Evolutionary conservation across 37 sponge, comb jelly and placozoan species (phyloP), one percentile per base, ranked within the genome.

Genomic region (Bolinopsis microptera): DNA sequence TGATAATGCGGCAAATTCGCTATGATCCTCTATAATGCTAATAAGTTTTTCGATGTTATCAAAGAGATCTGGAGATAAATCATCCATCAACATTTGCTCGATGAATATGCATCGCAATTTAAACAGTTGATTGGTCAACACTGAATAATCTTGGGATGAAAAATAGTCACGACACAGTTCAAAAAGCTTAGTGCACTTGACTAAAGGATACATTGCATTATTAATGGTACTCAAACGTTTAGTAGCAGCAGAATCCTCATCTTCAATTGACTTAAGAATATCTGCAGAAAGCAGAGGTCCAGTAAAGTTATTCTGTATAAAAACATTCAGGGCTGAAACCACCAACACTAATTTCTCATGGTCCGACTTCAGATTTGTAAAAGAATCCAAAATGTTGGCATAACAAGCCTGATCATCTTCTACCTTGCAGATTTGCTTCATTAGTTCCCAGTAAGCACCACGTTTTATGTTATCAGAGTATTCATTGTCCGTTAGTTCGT

Each of bases 221-320:
- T 86, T 86, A 5, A 41, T 9, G 26, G 90, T 39, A 40, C 90
- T 86, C 2, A 21, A 9, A 21, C 25, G 48, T 40, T 9, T 22
- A 18, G 28, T 5, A 1, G 61, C 26, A 30, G 34, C 48, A 9
- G 61, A 41, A 41, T 86, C 90, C 2, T 18, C 61, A n/a, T 35
- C 61, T 41, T 35, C 61, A 5, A 77, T 77, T 34, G 80, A 35
- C 32, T 38, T 48, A 3, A 38, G 27, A 18, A 86, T 21, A 36
- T 86, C 35, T 22, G 90, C 23, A 26, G 26, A 23, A 9, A 86
- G 35, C 28, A 86, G n/a, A 2, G 90, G 90, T n/a, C 90, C 90
- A 28, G 90, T 86, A 27, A 86, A 86, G 48, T 86, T 86, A 38
- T 86, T 86, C 90, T 86, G 90, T 30, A 86, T 39, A 27, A 86